Base-by-base conservation (phyloP, 1,140 invertebrate species). In the Tyrophagus putrescentiae region DNA sequence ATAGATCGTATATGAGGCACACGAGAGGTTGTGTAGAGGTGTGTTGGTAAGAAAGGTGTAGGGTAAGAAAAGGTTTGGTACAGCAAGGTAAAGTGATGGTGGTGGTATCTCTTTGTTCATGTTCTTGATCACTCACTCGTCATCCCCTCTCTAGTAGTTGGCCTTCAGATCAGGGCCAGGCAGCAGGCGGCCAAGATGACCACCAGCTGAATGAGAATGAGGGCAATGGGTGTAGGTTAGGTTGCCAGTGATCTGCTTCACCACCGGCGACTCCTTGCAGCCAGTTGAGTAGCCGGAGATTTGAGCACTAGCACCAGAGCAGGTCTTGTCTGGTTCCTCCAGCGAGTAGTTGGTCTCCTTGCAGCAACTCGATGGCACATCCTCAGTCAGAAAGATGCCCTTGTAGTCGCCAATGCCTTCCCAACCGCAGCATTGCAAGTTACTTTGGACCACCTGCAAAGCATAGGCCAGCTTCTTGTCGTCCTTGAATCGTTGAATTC, bases 171-270 rank as follows among this genome's bases (percentile, higher is more conserved):
- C 52, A 9, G 3, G n/a, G 52, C 13, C 3, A 54, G 25, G 13
- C 52, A 54, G 27, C 52, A 54, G 3, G 52, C 52, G 7, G 25
- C 25, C 27, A 54, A 25, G 1, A 54, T 31, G 13, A 54, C 52
- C 4, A 54, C 28, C 25, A 54, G 39, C 27, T 31, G 25, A 32
- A 54, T 3, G 3, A 54, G 52, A 32, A 54, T 31, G 4, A 54
- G 27, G n/a, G 52, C 52, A 54, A 34, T 34, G 13, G 52, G 52
- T 27, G 25, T 54, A 54, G n/a, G 52, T 54, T 23, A 54, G 21
- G 2, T 13, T 11, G 21, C 52, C 52, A 2, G 25, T 27, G 13
- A 27, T 11, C 21, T 2, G 4, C 27, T 54, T 11, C 21, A 54
- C 39, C 7, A 31, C n/a, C 21, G 52, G 52, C 25, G 52, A 54